phyloP scores from a whole-genome alignment of 2,888 invertebrate genomes.

The Habroteleia sp. region DNA sequence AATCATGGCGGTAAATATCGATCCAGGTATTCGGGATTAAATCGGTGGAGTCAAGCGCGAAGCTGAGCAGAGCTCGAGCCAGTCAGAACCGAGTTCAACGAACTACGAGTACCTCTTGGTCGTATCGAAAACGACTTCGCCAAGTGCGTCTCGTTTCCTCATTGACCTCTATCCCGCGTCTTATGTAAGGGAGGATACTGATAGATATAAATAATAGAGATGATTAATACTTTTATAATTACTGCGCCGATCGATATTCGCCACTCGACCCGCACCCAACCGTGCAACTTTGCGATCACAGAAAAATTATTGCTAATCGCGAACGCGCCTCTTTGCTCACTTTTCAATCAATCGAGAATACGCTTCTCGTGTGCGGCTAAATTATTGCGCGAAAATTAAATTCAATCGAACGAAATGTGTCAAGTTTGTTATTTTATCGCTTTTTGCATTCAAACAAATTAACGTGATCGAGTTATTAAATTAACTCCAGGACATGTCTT shows the following conservation, averaged over 20 bases:
- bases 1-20: slow-evolving; percentile 65
- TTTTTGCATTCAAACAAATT: too few relatives aligned
- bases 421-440: too few relatives aligned
- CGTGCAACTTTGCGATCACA: neutral
- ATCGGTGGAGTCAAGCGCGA: slow-evolving; percentile 66
- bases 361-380: too few relatives aligned
- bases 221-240: slow-evolving; percentile 58
- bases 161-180: slow-evolving; percentile 65
- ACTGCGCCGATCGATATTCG: slow-evolving; percentile 39
- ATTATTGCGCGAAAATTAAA: too few relatives aligned
- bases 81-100: slow-evolving; percentile 67
- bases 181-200: slow-evolving; percentile 43
- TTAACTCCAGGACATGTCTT: too few relatives aligned
- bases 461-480: too few relatives aligned
- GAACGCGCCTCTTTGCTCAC: too few relatives aligned
- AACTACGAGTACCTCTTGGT: slow-evolving; percentile 65
- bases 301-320: slow-evolving; percentile 12
- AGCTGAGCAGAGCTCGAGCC: slow-evolving; percentile 64
- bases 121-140: slow-evolving; percentile 63
- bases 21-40: slow-evolving; percentile 66
- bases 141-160: slow-evolving; percentile 67
- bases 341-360: too few relatives aligned
- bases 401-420: neutral
- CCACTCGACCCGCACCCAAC: neutral
- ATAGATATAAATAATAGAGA: slow-evolving; percentile 57